These are phyloP conservation scores for Larimichthys crocea DNA, from an alignment of 2,113 vertebrate species.

Conservation along the genomic window DNA sequence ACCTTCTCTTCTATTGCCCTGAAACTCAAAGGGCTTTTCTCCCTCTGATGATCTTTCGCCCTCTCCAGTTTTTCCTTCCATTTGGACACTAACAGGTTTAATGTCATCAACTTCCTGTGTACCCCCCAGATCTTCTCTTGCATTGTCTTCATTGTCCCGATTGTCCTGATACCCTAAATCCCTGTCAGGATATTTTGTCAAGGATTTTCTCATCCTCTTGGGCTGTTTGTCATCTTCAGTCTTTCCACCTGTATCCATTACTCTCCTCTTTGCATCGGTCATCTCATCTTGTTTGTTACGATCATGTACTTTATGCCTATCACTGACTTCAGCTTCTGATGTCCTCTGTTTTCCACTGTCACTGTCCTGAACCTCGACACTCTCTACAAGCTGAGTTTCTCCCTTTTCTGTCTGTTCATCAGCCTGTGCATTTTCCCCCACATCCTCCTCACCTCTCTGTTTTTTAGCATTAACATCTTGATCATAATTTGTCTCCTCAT, in stretches of 20 bases:
- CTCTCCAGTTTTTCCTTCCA: no score
- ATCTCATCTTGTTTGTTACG: not conserved
- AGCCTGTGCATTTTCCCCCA: not conserved
- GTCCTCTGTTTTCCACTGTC: not conserved
- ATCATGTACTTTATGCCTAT: not conserved
- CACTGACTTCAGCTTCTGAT: not conserved
- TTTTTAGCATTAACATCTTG: not conserved
- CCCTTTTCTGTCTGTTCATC: not conserved
- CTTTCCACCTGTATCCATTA: not conserved
- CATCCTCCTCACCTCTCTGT: not conserved
- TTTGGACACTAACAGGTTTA: no score
- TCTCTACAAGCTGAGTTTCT: not conserved
- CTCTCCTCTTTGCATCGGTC: not conserved
- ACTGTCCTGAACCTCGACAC: not conserved
- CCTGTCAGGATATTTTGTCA: not conserved
- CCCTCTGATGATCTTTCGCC: no score
- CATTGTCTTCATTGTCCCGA: not conserved
- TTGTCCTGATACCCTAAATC: not conserved
- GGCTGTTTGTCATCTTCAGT: not conserved
- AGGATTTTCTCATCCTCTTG: not conserved
- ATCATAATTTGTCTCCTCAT: not conserved
- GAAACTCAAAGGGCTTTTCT: no score
- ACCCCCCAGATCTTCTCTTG: not conserved
- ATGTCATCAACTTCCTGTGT: no score
- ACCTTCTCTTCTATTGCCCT: no score